Conservation (phyloP, 2,888 invertebrate species). For the Lucinisca nassula region DNA sequence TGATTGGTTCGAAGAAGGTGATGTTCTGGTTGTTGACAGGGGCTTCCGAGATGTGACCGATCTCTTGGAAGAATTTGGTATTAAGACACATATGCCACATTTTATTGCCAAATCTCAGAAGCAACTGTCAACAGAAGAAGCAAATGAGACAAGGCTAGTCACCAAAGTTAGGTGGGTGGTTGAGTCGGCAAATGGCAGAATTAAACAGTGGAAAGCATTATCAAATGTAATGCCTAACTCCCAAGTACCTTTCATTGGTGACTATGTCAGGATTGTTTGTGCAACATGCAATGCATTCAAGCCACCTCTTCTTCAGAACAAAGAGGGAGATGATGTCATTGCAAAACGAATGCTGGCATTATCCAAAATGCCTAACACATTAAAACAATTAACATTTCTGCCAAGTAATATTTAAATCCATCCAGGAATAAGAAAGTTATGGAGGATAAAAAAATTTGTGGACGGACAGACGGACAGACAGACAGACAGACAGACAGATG, state of each 20-base stretch:
- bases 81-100: conserved; percentile 45
- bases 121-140: conserved; percentile 51
- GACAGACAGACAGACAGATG: no score
- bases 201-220: conserved; percentile 36
- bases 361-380: no score
- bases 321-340: no score
- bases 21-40: conserved; percentile 60
- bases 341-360: no score
- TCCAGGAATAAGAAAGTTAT: no score
- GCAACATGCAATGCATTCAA: no score
- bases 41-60: conserved; percentile 59
- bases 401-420: no score
- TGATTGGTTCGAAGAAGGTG: conserved; percentile 43
- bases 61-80: conserved; percentile 51
- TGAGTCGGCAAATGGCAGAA: conserved; percentile 14
- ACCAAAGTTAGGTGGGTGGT: conserved; percentile 41
- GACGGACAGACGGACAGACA: no score
- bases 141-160: conserved; percentile 55
- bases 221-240: background rate
- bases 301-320: no score
- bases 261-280: conserved; percentile 4
- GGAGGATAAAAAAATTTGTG: no score
- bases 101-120: conserved; percentile 53
- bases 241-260: conserved; percentile 1
- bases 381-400: no score